phyloP scores from a whole-genome alignment of 2,888 invertebrate species.

The Galeruca laticollis region DNA sequence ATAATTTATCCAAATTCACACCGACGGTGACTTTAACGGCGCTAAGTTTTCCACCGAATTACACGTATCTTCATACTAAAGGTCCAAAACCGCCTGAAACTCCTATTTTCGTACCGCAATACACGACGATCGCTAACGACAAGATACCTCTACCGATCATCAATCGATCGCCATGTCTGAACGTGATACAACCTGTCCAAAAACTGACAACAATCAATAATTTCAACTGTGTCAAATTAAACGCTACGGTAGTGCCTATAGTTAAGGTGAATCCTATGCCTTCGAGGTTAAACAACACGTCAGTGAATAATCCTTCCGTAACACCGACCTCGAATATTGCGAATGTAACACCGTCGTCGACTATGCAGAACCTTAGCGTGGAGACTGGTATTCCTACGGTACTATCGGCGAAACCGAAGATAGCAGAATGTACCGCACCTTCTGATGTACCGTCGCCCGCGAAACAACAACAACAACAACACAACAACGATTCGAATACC shows the following conservation, averaged over 20 bases:
- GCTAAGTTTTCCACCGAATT: conserved; percentile 62
- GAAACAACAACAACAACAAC: conserved; percentile 39
- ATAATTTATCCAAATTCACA: conserved; percentile 59
- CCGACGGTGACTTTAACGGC: conserved; percentile 63
- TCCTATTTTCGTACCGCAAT: conserved; percentile 62
- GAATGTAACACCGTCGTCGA: conserved; percentile 24
- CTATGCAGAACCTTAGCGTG: conserved; percentile 54
- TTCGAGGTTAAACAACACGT: conserved; percentile 56
- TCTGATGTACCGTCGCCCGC: conserved; percentile 36
- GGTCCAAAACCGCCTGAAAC: conserved; percentile 63
- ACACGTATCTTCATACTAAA: conserved; percentile 65
- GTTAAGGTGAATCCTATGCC: conserved; percentile 65
- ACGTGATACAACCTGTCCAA: conserved; percentile 63
- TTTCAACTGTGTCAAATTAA: conserved; percentile 65
- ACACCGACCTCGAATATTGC: conserved; percentile 19
- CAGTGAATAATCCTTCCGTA: conserved; percentile 39
- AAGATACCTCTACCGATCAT: conserved; percentile 62
- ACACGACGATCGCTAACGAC: conserved; percentile 61
- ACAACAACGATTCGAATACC: conserved; percentile 21
- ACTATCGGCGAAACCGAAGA: conserved; percentile 60
- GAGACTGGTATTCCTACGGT: conserved; percentile 65
- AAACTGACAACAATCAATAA: conserved; percentile 63
- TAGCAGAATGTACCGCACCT: conserved; percentile 44
- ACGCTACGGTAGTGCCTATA: conserved; percentile 67
- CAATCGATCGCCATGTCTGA: conserved; percentile 62